Evolutionary conservation across 2,888 invertebrate genomes (phyloP).

Genomic region (Scaptodrosophila latifasciaeformis): DNA sequence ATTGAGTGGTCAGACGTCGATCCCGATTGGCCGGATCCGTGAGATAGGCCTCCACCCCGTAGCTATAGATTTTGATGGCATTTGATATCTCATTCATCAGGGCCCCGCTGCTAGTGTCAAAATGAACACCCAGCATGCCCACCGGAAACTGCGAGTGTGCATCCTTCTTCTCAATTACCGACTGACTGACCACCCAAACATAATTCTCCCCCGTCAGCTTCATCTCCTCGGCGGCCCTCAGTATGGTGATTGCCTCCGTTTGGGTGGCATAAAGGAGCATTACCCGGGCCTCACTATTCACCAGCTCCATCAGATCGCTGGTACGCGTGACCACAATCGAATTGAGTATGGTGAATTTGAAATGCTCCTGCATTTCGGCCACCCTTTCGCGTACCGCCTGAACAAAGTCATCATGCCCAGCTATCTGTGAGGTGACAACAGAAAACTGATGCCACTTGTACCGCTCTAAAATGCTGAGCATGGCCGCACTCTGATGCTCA

Average conservation of each 20-base stretch:
- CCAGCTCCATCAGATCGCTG: constrained; percentile 86
- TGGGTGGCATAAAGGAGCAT: constrained; percentile 93
- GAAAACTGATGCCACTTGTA: constrained; percentile 98
- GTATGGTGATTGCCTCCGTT: constrained; percentile 89
- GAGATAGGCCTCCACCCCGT: constrained; percentile 91
- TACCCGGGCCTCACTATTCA: constrained; percentile 92
- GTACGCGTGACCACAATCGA: constrained; percentile 88
- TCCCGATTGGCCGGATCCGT: constrained; percentile 82
- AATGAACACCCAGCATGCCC: constrained; percentile 95
- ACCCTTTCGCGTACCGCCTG: constrained; percentile 93
- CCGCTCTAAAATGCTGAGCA: constrained; percentile 94
- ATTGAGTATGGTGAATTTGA: constrained; percentile 89
- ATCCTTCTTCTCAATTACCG: constrained; percentile 89
- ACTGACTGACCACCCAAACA: constrained; percentile 97
- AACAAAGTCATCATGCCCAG: constrained; percentile 96
- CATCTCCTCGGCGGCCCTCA: constrained; percentile 76
- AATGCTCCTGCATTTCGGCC: constrained; percentile 85
- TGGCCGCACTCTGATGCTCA: constrained; percentile 95
- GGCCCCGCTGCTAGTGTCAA: constrained; percentile 89
- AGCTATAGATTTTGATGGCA: constrained; percentile 92
- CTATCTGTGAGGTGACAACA: constrained; percentile 93
- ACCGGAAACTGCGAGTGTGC: constrained; percentile 88
- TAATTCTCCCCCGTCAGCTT: constrained; percentile 84
- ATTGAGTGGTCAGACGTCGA: constrained; percentile 74
- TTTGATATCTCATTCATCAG: constrained; percentile 91